Conservation (phyloP, 2,888 invertebrate species). For the Melanostoma scalare region DNA sequence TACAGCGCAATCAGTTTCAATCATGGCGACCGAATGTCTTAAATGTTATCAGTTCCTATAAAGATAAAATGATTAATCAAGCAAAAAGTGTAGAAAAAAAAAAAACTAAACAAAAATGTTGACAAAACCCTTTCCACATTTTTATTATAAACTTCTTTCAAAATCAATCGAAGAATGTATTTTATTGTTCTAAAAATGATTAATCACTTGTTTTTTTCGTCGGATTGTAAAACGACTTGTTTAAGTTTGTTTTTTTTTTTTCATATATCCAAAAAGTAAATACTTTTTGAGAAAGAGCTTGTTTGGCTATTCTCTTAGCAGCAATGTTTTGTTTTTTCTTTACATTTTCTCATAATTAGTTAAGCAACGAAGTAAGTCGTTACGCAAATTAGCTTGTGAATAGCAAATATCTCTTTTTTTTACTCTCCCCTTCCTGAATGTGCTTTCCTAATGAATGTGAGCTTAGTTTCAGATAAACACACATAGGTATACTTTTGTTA, state of each 20-base stretch:
- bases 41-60: constrained; percentile 33
- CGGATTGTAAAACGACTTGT: neutral
- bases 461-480: constrained; percentile 29
- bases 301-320: constrained; percentile 19
- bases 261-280: too few species aligned
- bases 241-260: neutral
- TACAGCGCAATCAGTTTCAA: constrained; percentile 41
- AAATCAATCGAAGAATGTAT: constrained; percentile 22
- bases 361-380: constrained; percentile 55
- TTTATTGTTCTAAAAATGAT: constrained; percentile 16
- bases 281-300: neutral
- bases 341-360: constrained; percentile 54
- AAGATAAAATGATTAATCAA: constrained; percentile 2
- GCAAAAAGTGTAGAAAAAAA: neutral
- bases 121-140: constrained; percentile 20
- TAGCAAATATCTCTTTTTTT: constrained; percentile 31
- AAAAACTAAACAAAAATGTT: constrained; percentile 8
- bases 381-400: constrained; percentile 63
- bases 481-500: constrained; percentile 38
- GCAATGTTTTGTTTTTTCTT: constrained; percentile 13
- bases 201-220: constrained; percentile 9
- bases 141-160: constrained; percentile 2
- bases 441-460: constrained; percentile 45
- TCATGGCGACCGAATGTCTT: constrained; percentile 57
- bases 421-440: neutral